Evolutionary conservation across 2,797 vertebrate genomes (phyloP).

Genomic region (Sarcophilus harrisii): DNA sequence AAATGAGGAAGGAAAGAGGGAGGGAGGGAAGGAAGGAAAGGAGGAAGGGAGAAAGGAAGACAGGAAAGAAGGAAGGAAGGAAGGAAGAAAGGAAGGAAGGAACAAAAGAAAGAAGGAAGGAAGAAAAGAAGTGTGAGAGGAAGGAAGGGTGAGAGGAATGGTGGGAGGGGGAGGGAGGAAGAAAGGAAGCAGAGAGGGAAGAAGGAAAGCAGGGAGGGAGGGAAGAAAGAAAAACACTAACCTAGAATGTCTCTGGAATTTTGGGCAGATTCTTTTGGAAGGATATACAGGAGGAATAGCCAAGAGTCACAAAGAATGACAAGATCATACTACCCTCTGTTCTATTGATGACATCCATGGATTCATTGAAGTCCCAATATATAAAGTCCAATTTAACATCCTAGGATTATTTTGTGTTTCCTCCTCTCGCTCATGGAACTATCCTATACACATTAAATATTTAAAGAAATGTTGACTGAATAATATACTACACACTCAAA

Average conservation of each 20-base stretch:
- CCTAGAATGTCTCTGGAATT: neutral
- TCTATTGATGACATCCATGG: neutral
- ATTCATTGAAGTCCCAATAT: neutral
- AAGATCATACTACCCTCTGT: neutral
- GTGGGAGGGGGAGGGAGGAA: too few species aligned
- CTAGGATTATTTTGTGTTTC: neutral
- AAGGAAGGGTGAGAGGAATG: too few species aligned
- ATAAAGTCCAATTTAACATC: neutral
- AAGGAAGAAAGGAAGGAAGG: neutral
- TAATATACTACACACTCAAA: slow-evolving; percentile 4
- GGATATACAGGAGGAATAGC: neutral
- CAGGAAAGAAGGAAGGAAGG: too few species aligned
- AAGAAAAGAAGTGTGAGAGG: too few species aligned
- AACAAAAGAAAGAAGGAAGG: neutral
- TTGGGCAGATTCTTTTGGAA: neutral
- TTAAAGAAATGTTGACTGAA: neutral
- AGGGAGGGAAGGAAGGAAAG: neutral
- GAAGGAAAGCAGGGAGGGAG: neutral
- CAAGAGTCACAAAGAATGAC: neutral
- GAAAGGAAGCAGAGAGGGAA: too few species aligned
- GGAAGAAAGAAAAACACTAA: neutral
- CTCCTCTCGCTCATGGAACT: neutral
- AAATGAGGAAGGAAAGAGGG: neutral
- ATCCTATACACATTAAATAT: neutral
- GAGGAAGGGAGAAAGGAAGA: fast-evolving